Percentiles rank a stretch among this genome's conserved stretches.
phyloP scores from a whole-genome alignment of 2,888 invertebrate species.

The Oasisia sp. region DNA sequence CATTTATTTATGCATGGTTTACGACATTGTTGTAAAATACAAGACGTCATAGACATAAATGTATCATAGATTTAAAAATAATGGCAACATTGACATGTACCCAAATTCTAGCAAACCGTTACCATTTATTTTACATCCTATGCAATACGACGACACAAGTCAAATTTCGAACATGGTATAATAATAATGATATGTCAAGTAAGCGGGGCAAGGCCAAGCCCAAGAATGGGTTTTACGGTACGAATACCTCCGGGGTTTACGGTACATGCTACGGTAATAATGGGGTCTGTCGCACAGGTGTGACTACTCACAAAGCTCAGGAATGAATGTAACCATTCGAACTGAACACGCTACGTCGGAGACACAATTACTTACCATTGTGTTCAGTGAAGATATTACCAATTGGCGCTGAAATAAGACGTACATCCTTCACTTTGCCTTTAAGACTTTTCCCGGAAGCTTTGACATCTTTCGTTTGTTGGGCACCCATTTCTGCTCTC shows the following conservation, averaged over 20 bases:
- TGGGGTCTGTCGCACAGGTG: neutral
- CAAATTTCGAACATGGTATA: too few species aligned
- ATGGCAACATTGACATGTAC: too few species aligned
- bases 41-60: too few species aligned
- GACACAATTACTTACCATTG: neutral
- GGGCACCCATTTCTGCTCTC: conserved; percentile 13
- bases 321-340: neutral
- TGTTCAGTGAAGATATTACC: conserved; percentile 17
- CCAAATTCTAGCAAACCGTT: too few species aligned
- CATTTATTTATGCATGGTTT: too few species aligned
- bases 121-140: too few species aligned
- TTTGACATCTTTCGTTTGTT: conserved; percentile 17
- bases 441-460: conserved; percentile 6
- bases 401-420: conserved; percentile 10
- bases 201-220: neutral
- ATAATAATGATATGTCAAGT: too few species aligned
- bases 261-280: neutral
- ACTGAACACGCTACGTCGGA: neutral
- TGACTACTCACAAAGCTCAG: neutral
- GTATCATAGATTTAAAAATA: too few species aligned
- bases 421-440: neutral
- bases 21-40: too few species aligned
- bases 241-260: neutral
- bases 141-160: too few species aligned
- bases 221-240: neutral